These are phyloP conservation scores for Ostrea edulis DNA, from an alignment of 1,140 invertebrate genomes.

Conservation along the genomic window DNA sequence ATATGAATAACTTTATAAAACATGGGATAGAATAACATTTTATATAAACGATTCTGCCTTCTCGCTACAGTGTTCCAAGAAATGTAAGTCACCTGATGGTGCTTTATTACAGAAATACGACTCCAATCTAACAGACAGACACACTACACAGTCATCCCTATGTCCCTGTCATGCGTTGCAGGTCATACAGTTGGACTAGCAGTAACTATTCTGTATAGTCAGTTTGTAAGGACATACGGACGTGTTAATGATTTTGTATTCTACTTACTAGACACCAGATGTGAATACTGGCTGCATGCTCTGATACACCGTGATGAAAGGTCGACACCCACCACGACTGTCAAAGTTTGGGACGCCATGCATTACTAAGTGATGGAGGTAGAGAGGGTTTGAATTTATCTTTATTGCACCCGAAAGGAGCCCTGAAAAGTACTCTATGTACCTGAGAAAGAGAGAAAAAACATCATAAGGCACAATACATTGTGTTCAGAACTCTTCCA, in stretches of 20 bases:
- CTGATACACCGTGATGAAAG: slow-evolving; percentile 88
- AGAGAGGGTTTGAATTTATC: slow-evolving; percentile 92
- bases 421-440: slow-evolving; percentile 94
- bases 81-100: too few species aligned
- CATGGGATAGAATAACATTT: too few species aligned
- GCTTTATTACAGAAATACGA: too few species aligned
- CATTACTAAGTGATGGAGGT: slow-evolving; percentile 92
- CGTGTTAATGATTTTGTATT: background rate
- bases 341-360: slow-evolving; percentile 90
- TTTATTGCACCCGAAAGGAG: slow-evolving; percentile 91
- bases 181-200: too few species aligned
- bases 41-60: too few species aligned
- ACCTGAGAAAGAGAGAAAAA: slow-evolving; percentile 82
- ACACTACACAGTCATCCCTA: too few species aligned
- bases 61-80: too few species aligned
- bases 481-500: background rate
- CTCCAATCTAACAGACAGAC: too few species aligned
- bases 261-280: slow-evolving; percentile 88
- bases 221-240: too few species aligned
- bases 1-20: too few species aligned
- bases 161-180: too few species aligned
- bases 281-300: slow-evolving; percentile 93
- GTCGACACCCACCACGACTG: slow-evolving; percentile 84
- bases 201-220: too few species aligned
- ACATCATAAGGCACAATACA: background rate